Evolutionary conservation across 2,113 vertebrate genomes (phyloP), one percentile per base, ranked within the genome.

Genomic region (Varanus salvator): DNA sequence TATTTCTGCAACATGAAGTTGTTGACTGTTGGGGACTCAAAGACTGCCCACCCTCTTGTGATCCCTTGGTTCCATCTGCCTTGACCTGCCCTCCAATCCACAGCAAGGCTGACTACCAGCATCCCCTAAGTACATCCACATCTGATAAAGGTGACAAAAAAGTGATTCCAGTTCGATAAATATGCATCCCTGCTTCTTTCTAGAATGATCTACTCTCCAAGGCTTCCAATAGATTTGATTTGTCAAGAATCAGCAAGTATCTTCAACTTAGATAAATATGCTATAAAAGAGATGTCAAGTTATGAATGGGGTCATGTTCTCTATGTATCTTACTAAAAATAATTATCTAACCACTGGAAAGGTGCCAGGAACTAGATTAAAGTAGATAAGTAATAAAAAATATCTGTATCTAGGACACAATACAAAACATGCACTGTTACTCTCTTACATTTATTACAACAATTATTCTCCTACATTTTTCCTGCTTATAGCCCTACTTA

Each of bases 391-490:
- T 3, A 68, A 17, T 80, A 15, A 90, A 81, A 91, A 85, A 38
- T 80, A 89, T 25, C 19, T n/a, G 80, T 27, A 90, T 75, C 77
- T 84, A 68, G 87, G 80, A 93, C 38, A 85, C 2, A 69, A 95
- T 90, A 93, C 74, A 92, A 92, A 94, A 80, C 91, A 64, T 8
- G 69, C 64, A 66, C 11, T 90, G 19, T 76, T 78, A 85, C 77
- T 72, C 88, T 89, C 89, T 2, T 84, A 88, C n/a, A 64, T 82
- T 52, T n/a, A 9, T 64, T 21, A 64, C 60, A 64, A 64, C 60
- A 19, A 64, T 64, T 64, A 64, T 19, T 19, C 60, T 64, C 60
- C 17, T 77, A 5, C 87, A 34, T 50, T 60, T 88, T 90, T 90
- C 64, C 52, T 69, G 34, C 19, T 78, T 60, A n/a, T 77, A 69